A percentile compares a stretch with the other conserved stretches of the same genome.
Conservation (phyloP, 64 coral and sea anemone genomes). For the Pachyseris speciosa region DNA sequence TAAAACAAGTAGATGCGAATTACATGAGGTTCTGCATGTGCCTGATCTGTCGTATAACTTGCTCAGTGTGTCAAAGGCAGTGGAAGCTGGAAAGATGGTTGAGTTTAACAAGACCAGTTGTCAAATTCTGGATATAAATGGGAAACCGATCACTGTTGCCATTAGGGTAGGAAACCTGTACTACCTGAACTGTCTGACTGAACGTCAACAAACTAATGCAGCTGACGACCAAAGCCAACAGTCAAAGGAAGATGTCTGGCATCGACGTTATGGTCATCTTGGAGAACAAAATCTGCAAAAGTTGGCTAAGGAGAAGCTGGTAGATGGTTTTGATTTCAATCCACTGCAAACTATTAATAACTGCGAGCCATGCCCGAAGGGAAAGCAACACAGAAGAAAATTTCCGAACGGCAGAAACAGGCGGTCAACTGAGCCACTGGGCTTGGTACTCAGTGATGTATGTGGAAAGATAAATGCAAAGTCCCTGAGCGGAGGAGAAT, state of each 20-base stretch:
- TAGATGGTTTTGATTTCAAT: slow-evolving; percentile 35
- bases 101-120: not conserved
- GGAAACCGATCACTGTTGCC: too few relatives aligned
- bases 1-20: too few relatives aligned
- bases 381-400: slow-evolving; percentile 32
- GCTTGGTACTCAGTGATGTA: slow-evolving; percentile 55
- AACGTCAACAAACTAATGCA: slow-evolving; percentile 9
- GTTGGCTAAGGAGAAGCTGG: slow-evolving; percentile 32
- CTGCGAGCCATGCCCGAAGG: slow-evolving; percentile 42
- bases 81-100: not conserved
- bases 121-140: too few relatives aligned
- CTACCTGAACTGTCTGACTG: slow-evolving; percentile 26
- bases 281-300: slow-evolving; percentile 47
- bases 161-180: slow-evolving; percentile 20
- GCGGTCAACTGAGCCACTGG: slow-evolving; percentile 33
- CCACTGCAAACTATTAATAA: not conserved
- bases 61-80: too few relatives aligned
- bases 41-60: too few relatives aligned
- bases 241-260: slow-evolving; percentile 33
- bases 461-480: slow-evolving; percentile 44
- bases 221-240: not conserved
- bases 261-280: slow-evolving; percentile 64
- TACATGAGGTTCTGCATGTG: too few relatives aligned
- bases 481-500: slow-evolving; percentile 24
- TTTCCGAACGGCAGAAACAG: slow-evolving; percentile 15